phyloP scores from a whole-genome alignment of 2,888 invertebrate genomes.

The Hartigia nigra region DNA sequence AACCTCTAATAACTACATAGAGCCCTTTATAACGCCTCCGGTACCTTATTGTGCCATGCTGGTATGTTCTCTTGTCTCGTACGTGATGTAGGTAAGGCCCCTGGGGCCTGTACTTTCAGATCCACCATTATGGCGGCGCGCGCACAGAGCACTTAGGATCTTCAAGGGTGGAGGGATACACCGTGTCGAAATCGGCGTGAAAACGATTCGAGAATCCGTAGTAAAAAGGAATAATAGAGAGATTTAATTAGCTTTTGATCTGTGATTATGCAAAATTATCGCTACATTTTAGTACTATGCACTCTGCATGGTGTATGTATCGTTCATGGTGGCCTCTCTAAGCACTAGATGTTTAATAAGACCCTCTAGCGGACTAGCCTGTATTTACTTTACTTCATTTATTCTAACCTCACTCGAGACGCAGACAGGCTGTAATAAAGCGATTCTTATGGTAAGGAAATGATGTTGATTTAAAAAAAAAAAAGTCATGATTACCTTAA shows the following conservation, averaged over 20 bases:
- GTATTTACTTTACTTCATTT: background rate
- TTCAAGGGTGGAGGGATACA: background rate
- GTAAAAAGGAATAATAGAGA: background rate
- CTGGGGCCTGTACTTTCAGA: conserved; percentile 35
- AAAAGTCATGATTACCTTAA: background rate
- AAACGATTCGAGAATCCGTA: conserved; percentile 26
- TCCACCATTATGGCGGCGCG: conserved; percentile 9
- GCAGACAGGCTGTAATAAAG: background rate
- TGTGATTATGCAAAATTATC: background rate
- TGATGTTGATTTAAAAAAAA: background rate
- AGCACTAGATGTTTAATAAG: background rate
- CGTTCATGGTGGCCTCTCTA: background rate
- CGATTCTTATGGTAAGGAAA: background rate
- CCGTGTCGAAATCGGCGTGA: conserved; percentile 28
- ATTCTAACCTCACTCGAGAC: background rate
- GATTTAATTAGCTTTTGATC: conserved; percentile 31
- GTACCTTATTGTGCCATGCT: conserved; percentile 48
- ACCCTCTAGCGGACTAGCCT: background rate
- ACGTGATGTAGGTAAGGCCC: conserved; percentile 43
- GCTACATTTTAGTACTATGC: background rate
- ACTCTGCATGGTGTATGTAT: background rate
- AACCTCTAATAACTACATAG: conserved; percentile 63
- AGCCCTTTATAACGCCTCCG: conserved; percentile 62
- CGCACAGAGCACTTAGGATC: background rate
- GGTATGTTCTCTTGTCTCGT: conserved; percentile 41